These are phyloP conservation scores for Chauna torquata DNA, from an alignment of 2,113 vertebrate species.

Conservation along the genomic window DNA sequence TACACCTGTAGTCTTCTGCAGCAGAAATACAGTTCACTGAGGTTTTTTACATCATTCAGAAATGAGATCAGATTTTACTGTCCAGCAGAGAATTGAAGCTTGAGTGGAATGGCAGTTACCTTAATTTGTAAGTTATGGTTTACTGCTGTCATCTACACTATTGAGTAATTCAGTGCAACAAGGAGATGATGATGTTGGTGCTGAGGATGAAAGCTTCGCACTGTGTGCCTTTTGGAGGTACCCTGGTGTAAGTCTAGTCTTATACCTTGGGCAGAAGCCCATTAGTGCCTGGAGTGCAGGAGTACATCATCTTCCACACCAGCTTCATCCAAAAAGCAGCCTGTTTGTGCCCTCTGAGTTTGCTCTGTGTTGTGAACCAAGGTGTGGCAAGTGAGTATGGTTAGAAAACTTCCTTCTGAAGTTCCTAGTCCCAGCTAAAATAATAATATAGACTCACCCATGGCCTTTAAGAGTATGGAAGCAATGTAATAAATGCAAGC, in stretches of 20 bases:
- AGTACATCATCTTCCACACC: background rate
- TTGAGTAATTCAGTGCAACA: background rate
- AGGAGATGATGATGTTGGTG: background rate
- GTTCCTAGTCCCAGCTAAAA: background rate
- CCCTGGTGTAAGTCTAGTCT: background rate
- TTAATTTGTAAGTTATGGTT: background rate
- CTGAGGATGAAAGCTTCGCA: background rate
- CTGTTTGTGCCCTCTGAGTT: background rate
- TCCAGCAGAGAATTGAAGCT: background rate
- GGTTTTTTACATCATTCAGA: background rate
- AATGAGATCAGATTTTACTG: background rate
- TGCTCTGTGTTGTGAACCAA: background rate
- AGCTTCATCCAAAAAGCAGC: background rate
- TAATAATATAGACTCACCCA: background rate
- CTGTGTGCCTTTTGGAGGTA: background rate
- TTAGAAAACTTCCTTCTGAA: background rate
- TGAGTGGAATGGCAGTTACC: background rate
- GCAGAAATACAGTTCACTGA: background rate
- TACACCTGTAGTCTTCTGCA: background rate
- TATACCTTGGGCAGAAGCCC: background rate
- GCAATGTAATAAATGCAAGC: background rate
- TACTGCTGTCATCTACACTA: too few relatives aligned
- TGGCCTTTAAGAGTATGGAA: background rate
- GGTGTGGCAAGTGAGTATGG: accelerated
- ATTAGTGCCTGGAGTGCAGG: background rate